phyloP scores from a whole-genome alignment of 2,797 vertebrate genomes.

The Sebastes reedi region DNA sequence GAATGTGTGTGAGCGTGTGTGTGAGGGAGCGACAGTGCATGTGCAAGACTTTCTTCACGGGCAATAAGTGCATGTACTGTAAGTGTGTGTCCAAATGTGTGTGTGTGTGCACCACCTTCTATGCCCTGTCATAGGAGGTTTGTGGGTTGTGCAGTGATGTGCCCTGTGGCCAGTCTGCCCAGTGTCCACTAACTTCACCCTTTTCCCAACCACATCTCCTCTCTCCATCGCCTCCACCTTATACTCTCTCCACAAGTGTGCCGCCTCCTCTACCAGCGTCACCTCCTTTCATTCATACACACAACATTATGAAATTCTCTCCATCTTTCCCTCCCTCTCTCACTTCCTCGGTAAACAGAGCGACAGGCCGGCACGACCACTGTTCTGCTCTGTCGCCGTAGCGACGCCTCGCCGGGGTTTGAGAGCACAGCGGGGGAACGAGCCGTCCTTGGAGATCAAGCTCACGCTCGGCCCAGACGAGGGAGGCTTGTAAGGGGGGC shows the following conservation, averaged over 20 bases:
- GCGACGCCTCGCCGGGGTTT: slow-evolving; percentile 30
- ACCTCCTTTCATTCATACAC: slow-evolving; percentile 13
- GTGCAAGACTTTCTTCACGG: slow-evolving; percentile 47
- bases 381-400: slow-evolving; percentile 35
- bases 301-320: background rate
- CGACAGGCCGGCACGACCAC: background rate
- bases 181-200: slow-evolving; percentile 57
- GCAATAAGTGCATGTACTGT: slow-evolving; percentile 51
- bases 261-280: slow-evolving; percentile 4
- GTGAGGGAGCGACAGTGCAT: slow-evolving; percentile 34
- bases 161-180: slow-evolving; percentile 74
- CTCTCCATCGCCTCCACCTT: background rate
- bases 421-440: slow-evolving; percentile 24
- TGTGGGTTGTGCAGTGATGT: slow-evolving; percentile 71
- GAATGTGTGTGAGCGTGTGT: slow-evolving; percentile 57
- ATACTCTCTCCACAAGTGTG: slow-evolving; percentile 5
- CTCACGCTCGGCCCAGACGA: slow-evolving; percentile 21
- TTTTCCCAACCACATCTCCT: slow-evolving; percentile 5
- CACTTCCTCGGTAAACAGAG: slow-evolving; percentile 3
- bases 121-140: slow-evolving; percentile 75
- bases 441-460: slow-evolving; percentile 52
- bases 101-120: slow-evolving; percentile 43
- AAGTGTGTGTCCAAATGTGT: slow-evolving; percentile 40
- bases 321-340: background rate
- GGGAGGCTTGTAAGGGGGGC: background rate